phyloP scores from a whole-genome alignment of 2,797 vertebrate species.

The Danio tinwini region DNA sequence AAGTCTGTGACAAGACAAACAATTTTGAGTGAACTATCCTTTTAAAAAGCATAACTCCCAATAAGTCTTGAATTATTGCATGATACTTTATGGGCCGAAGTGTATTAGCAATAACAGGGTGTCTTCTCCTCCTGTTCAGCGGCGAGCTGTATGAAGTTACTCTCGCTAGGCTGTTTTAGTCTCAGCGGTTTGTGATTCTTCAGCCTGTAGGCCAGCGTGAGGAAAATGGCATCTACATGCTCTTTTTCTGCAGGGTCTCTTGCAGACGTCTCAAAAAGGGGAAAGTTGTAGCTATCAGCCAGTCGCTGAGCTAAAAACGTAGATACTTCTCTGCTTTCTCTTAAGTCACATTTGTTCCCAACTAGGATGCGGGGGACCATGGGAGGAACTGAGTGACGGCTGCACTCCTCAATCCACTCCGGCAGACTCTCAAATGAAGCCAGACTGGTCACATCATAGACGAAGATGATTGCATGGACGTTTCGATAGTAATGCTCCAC shows the following conservation, averaged over 20 bases:
- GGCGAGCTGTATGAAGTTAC: slow-evolving; percentile 56
- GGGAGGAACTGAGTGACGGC: slow-evolving; percentile 74
- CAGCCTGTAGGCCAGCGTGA: slow-evolving; percentile 80
- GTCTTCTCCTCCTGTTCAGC: slow-evolving; percentile 67
- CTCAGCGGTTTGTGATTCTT: slow-evolving; percentile 80
- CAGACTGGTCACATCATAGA: slow-evolving; percentile 79
- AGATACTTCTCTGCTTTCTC: slow-evolving; percentile 73
- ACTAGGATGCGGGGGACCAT: slow-evolving; percentile 78
- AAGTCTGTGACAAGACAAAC: no score
- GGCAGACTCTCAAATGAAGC: slow-evolving; percentile 78
- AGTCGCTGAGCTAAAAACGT: slow-evolving; percentile 75
- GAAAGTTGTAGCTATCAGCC: slow-evolving; percentile 78
- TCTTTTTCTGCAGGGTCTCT: slow-evolving; percentile 79
- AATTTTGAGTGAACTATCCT: no score
- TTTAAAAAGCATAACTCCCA: not conserved
- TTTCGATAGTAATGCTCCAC: slow-evolving; percentile 83
- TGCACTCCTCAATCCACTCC: slow-evolving; percentile 80
- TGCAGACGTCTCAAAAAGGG: slow-evolving; percentile 82
- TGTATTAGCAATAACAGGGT: slow-evolving; percentile 55
- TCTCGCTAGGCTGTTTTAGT: slow-evolving; percentile 76
- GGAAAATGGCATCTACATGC: slow-evolving; percentile 80
- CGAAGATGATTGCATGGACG: slow-evolving; percentile 81
- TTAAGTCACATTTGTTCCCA: slow-evolving; percentile 82
- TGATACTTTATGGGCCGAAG: not conserved
- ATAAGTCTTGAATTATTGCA: slow-evolving; percentile 11